phyloP scores from a whole-genome alignment of 2,113 vertebrate species.

The Odocoileus virginianus region DNA sequence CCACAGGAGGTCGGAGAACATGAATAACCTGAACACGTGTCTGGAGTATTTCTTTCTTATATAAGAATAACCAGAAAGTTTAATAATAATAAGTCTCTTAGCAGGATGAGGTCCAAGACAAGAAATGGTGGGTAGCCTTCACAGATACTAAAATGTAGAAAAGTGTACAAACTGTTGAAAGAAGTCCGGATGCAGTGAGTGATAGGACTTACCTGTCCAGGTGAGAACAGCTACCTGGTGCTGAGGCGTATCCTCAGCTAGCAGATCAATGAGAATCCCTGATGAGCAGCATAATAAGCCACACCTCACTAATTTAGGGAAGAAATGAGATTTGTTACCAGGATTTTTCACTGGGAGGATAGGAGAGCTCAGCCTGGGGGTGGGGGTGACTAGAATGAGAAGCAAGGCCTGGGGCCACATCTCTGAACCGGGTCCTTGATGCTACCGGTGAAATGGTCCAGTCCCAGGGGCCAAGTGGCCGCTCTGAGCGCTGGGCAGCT shows the following conservation, averaged over 20 bases:
- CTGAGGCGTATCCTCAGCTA: too few relatives aligned
- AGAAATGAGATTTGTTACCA: neutral
- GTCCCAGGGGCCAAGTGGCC: accelerated
- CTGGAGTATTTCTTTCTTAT: neutral
- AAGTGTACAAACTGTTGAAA: neutral
- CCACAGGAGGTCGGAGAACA: too few relatives aligned
- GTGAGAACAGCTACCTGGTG: neutral
- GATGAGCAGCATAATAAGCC: neutral
- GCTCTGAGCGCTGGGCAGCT: neutral
- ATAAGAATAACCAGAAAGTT: neutral
- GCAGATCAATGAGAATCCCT: neutral
- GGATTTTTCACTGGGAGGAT: neutral
- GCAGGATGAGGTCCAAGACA: neutral
- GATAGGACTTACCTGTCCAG: too few relatives aligned
- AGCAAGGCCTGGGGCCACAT: neutral
- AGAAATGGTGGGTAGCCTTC: neutral
- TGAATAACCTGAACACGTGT: neutral
- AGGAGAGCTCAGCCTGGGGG: neutral
- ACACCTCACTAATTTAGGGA: neutral
- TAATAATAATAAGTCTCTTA: neutral
- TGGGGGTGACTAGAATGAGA: neutral
- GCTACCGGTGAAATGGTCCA: neutral
- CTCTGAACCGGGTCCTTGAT: too few relatives aligned
- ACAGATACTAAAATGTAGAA: neutral
- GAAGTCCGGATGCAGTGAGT: neutral